Conservation (phyloP, 1,140 invertebrate genomes). For the Ectropis grisescens region DNA sequence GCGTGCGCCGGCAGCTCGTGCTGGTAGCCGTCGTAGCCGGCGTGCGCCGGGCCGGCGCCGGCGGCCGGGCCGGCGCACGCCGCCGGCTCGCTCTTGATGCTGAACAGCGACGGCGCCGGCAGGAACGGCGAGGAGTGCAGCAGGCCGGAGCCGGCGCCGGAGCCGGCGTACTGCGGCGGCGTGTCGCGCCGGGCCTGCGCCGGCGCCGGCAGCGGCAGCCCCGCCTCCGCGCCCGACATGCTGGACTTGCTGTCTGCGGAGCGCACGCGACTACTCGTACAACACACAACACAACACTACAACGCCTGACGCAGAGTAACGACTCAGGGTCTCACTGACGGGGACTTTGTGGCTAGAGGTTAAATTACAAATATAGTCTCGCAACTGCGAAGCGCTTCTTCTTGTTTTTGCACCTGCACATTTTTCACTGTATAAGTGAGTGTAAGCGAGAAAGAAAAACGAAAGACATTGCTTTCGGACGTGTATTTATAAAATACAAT, state of each 20-base stretch:
- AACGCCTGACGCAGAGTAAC: no score
- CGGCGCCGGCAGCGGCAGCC: conserved; percentile 62
- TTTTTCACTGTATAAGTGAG: no score
- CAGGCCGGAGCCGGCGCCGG: conserved; percentile 20
- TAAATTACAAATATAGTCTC: no score
- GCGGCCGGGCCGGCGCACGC: conserved; percentile 15
- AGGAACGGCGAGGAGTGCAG: conserved; percentile 16
- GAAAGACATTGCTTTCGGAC: no score
- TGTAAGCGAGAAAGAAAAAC: no score
- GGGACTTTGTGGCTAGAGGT: no score
- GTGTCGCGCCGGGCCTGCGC: conserved; percentile 19
- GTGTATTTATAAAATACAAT: no score
- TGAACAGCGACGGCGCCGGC: conserved; percentile 45
- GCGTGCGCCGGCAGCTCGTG: conserved; percentile 22
- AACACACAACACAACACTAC: no score
- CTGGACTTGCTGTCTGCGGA: conserved; percentile 40
- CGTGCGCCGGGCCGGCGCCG: no score
- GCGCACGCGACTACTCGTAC: neutral
- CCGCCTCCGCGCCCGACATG: conserved; percentile 38
- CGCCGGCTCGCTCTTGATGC: conserved; percentile 65
- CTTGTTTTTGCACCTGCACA: no score
- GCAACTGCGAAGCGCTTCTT: no score
- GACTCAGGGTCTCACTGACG: no score
- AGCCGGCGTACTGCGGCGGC: conserved; percentile 13
- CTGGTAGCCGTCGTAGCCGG: conserved; percentile 41